Percentiles rank a stretch among this genome's conserved stretches.
Conservation (phyloP, 2,888 invertebrate species). For the Acronicta alni region DNA sequence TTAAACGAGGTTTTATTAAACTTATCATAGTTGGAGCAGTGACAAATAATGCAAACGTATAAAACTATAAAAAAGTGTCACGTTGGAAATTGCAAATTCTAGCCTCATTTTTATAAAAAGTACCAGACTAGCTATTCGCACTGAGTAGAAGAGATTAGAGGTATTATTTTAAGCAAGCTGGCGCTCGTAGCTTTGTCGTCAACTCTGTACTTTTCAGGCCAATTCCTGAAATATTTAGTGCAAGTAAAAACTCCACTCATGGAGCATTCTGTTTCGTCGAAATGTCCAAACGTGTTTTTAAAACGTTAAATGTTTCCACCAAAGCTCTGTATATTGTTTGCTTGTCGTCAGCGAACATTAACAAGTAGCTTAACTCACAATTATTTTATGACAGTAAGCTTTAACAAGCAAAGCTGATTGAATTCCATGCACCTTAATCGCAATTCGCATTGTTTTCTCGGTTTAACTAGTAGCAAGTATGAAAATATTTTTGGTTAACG, state of each 20-base stretch:
- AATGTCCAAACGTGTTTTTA: background rate
- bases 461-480: background rate
- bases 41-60: conserved; percentile 16
- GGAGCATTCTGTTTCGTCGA: background rate
- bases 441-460: background rate
- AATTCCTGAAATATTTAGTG: conserved; percentile 39
- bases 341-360: background rate
- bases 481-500: conserved; percentile 26
- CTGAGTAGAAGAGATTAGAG: conserved; percentile 63
- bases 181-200: conserved; percentile 41
- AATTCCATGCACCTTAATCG: conserved; percentile 2
- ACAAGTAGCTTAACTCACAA: background rate
- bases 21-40: background rate
- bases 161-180: conserved; percentile 64
- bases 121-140: conserved; percentile 57
- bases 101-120: conserved; percentile 47
- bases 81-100: conserved; percentile 40
- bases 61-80: conserved; percentile 27
- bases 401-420: background rate
- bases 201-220: conserved; percentile 30
- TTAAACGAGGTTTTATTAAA: background rate
- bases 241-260: conserved; percentile 20
- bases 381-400: background rate
- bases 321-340: background rate
- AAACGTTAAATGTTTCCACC: conserved; percentile 5